These are phyloP conservation scores for Tenthredo livida DNA, from an alignment of 2,888 invertebrate genomes.

Conservation along the genomic window DNA sequence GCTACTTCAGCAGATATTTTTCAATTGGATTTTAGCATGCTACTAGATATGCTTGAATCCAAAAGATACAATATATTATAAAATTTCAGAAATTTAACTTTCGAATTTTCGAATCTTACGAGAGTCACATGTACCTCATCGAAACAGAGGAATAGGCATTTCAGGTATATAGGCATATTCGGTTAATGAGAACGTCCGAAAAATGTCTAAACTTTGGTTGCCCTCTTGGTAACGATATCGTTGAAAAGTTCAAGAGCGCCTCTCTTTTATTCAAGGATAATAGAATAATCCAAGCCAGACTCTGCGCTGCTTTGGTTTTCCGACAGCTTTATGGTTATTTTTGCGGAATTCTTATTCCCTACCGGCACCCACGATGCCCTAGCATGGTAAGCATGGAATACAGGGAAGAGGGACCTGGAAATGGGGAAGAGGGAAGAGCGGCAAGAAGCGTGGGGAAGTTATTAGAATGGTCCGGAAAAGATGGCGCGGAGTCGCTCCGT, in stretches of 20 bases:
- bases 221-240: conserved; percentile 13
- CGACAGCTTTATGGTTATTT: conserved; percentile 66
- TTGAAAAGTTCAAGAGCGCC: conserved; percentile 26
- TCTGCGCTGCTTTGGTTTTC: conserved; percentile 50
- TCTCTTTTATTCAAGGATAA: conserved; percentile 52
- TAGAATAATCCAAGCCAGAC: conserved; percentile 51
- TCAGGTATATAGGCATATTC: too few species aligned
- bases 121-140: not conserved
- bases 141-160: not conserved
- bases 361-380: conserved; percentile 22
- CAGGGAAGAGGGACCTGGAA: conserved; percentile 34
- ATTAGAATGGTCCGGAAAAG: conserved; percentile 79
- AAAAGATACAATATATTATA: not conserved
- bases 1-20: not conserved
- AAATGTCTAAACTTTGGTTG: not conserved
- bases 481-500: conserved; percentile 79
- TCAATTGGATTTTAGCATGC: not conserved
- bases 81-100: not conserved
- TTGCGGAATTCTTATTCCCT: conserved; percentile 58
- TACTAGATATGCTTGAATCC: not conserved
- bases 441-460: conserved; percentile 72
- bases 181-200: not conserved
- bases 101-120: not conserved
- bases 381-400: conserved; percentile 23
- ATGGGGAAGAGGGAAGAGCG: conserved; percentile 60